Evolutionary conservation across 2,797 vertebrate species (phyloP), one percentile per base, ranked within the genome.

Genomic region (Lepilemur septentrionalis): DNA sequence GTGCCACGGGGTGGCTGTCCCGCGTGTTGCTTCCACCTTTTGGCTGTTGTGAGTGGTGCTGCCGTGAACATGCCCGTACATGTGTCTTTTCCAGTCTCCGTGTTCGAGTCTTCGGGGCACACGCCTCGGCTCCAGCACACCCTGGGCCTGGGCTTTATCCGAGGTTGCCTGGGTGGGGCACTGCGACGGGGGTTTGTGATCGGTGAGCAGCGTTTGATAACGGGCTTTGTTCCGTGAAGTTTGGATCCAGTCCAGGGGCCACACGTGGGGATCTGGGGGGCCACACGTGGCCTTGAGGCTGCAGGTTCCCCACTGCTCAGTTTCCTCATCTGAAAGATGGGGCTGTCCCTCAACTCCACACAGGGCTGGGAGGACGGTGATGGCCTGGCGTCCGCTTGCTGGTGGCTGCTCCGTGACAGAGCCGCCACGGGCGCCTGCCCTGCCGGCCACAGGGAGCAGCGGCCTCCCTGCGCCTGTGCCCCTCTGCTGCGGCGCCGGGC

Each of bases 1-100:
- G 0, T 3, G 4, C 7, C 43, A 1, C 1, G 0, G 1, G 13
- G 0, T 1, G 25, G 12, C 9, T 2, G 1, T 32, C 14, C 15
- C 1, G 0, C 1, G 0, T 12, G 32, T 17, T 0, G 15, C 35
- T 43, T 65, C 50, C 0, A 2, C n/a, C 38, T 63, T 57, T 3
- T 6, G 48, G 43, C 38, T 4, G 0, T 15, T 10, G 63, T 23
- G 52, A 12, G 1, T 3, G 2, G 41, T 5, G 25, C 28, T 35
- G 50, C 32, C n/a, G 5, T 14, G 38, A 30, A 38, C 18, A 3
- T 5, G 5, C 5, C 10, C 9, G 3, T 14, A 1, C 41, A 4
- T 0, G 22, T 4, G 2, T 43, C 17, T 38, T 17, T 23, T 25
- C 35, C 17, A 0, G 17, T 9, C 17, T 65, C 43, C 9, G 32